Base-by-base conservation (phyloP, 2,888 invertebrate genomes). In the Itoplectis maculator region DNA sequence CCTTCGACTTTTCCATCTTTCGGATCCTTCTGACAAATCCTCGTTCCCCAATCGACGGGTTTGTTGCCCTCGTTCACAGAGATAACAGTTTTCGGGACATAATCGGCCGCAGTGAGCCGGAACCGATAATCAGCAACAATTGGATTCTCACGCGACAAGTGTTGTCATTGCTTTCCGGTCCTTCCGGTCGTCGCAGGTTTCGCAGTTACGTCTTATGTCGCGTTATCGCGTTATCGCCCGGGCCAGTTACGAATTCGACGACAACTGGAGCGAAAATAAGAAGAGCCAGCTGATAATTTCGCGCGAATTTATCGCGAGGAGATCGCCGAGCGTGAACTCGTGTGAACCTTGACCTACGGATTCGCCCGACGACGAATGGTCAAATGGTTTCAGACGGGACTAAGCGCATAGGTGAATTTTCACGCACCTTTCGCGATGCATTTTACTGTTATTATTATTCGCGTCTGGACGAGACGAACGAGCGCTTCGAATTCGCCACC, bases 1-100 rank as follows among this genome's bases (percentile, higher is more conserved):
- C 73, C 23, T 82, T 75, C 1, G 65, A 49, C 70, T 74, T 79
- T 13, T 78, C 82, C 82, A 78, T 82, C 37, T 42, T 69, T 6
- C 0, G 20, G 13, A 42, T 8, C 9, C 7, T 51, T 11, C 42
- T 42, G n/a, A 37, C 11, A 47, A 45, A 42, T 42, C 18, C 45
- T 68, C 61, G 40, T n/a, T 35, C 7, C n/a, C n/a, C n/a, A n/a
- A 35, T 51, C 47, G 15, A 66, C 15, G 11, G 29, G 49, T 47
- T 49, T 35, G 49, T 35, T 65, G 13, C 6, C 9, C n/a, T 47
- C 29, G 5, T 66, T 75, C 40, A 59, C 65, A 56, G 56, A 8
- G 18, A 11, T 9, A 35, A 13, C 15, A 45, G 59, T 45, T 72
- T 29, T 72, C 11, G 35, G 18, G 35, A 49, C 47, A 51, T 49